Conservation (phyloP, 2,113 vertebrate genomes). For the Hyla sarda region DNA sequence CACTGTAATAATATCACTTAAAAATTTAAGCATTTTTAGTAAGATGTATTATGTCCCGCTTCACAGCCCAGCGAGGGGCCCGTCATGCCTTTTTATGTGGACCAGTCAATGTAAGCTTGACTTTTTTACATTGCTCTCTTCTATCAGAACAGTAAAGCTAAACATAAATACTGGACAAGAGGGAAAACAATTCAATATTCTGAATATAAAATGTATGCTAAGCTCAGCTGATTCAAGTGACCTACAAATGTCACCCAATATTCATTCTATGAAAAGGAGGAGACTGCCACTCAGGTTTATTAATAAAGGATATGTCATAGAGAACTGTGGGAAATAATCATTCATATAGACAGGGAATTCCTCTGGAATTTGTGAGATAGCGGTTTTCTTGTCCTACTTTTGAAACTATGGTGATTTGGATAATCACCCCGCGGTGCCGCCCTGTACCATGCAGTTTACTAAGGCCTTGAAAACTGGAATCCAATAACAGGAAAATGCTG, state of each 20-base stretch:
- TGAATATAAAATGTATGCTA: neutral
- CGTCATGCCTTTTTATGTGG: no score
- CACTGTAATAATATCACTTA: no score
- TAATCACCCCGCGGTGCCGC: neutral
- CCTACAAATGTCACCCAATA: neutral
- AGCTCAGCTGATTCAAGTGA: slow-evolving; percentile 6
- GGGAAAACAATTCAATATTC: neutral
- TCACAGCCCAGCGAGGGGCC: no score
- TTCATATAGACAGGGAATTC: neutral
- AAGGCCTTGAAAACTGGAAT: neutral
- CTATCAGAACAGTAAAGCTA: no score
- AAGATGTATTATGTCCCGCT: no score
- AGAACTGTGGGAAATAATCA: slow-evolving; percentile 1
- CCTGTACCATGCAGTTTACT: neutral
- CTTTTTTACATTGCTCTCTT: no score
- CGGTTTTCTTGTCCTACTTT: slow-evolving; percentile 21
- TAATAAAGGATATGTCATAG: neutral
- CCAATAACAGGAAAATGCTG: neutral
- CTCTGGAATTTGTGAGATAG: neutral
- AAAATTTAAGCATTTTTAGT: no score
- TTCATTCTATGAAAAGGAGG: neutral
- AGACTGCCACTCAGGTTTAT: neutral
- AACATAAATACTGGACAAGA: neutral
- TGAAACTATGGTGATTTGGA: slow-evolving; percentile 10
- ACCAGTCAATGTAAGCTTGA: no score